Base-by-base conservation (phyloP, 1,140 invertebrate species). In the Chironomus striatipennis region DNA sequence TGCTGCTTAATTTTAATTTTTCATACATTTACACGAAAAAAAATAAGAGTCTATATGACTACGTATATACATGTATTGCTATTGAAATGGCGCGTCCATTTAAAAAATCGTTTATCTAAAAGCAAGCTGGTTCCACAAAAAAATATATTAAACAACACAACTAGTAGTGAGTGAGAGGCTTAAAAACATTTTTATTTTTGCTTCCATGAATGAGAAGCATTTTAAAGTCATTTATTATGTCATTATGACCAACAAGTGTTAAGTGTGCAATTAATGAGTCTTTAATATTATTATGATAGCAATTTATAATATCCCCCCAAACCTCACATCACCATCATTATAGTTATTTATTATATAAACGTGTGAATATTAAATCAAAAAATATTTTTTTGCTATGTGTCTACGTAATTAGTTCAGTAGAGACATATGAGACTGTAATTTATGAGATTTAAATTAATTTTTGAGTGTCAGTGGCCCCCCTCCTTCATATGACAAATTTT, bases 221-320 rank as follows among this genome's bases (percentile, higher is more conserved):
- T 57, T 57, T 57, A 57, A 57, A 57, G 47, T 57, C 47, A 57
- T 57, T 57, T 57, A 57, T 57, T 57, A 57, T 57, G 47, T 57
- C 47, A 57, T 57, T 57, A 57, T 57, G 65, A 70, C 65, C 65
- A 70, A 70, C 17, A 70, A 70, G 65, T 70, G 65, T 70, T 70
- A 70, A 70, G 47, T 57, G 47, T 57, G 47, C 47, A 57, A 57
- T 57, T 57, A 57, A 57, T 57, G 47, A 57, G 47, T 57, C 47
- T 57, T 57, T 57, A 57, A 57, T 57, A 57, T 57, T 57, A 57
- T 57, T 57, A 57, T 57, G 47, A 57, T 57, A 57, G 47, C 47
- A 57, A 57, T 57, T 57, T 57, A 57, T 57, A 57, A 57, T 57
- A 34, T 34, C 24, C 24, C 1, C 24, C 24, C 24, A 34, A 34